Evolutionary conservation across 2,113 vertebrate species (phyloP), one percentile per base, ranked within the genome.

Genomic region (Odontophorus gujanensis): DNA sequence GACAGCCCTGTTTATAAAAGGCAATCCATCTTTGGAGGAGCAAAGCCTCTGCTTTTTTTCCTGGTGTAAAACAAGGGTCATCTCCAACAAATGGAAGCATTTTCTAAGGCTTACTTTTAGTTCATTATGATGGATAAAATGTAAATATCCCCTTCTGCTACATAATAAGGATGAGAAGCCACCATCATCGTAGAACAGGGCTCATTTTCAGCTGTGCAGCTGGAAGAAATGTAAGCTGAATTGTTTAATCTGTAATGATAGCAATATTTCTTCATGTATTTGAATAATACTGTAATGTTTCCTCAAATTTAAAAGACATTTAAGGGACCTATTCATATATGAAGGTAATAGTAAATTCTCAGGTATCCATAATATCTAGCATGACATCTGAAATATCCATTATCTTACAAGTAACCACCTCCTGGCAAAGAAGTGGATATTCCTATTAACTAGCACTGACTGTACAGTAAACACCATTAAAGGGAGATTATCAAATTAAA

Each of bases 401-500:
- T 83, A 87, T 22, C 42, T 82, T 71, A 71, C 20, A 63, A 36
- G 38, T 89, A 94, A 87, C 34, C 0, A 1, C 26, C 82, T 77
- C 34, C 72, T 85, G 79, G 72, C 68, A 68, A 78, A 69, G 38
- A 91, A 81, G 45, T 42, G 67, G 95, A 63, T 77, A 58, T n/a
- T 84, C 47, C 36, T 90, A 51, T 90, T 94, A 91, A 89, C 67
- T 65, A 82, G 43, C 47, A 91, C 36, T 72, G 51, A 80, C 57
- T 81, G 43, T 68, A 95, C 38, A 83, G 75, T 68, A 67, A 77
- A 62, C 36, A 73, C 36, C 65, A 78, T 81, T 77, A 92, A 75
- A 95, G 26, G 18, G 20, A 90, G 26, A 91, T 87, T 81, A 92
- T 67, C 11, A 88, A 90, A 81, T 86, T 88, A 91, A 95, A 97